Evolutionary conservation across 2,888 invertebrate genomes (phyloP).

Genomic region (Phengaris arion): DNA sequence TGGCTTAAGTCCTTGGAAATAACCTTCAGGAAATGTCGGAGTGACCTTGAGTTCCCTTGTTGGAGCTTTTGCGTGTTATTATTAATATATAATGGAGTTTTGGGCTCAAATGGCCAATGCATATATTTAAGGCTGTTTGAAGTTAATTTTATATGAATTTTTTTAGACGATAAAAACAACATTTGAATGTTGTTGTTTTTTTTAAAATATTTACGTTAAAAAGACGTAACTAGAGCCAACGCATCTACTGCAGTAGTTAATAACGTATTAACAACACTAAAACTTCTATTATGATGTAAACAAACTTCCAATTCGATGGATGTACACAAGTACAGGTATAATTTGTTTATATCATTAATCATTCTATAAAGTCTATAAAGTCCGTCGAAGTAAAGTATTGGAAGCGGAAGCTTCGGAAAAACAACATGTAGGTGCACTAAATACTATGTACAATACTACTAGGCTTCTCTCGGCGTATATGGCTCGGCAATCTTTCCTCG

Average conservation of each 20-base stretch:
- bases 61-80: constrained; percentile 4
- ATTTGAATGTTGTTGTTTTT: not conserved
- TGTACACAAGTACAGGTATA: not conserved
- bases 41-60: constrained; percentile 37
- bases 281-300: constrained; percentile 2
- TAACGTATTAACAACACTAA: not conserved
- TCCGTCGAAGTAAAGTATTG: constrained; percentile 30
- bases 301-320: not conserved
- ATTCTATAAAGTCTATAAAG: constrained; percentile 1
- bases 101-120: not conserved
- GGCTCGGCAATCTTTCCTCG: constrained; percentile 41
- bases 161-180: too few species aligned
- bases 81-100: not conserved
- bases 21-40: constrained; percentile 50
- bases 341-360: constrained; percentile 9
- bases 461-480: constrained; percentile 42
- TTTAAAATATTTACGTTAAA: not conserved
- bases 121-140: not conserved
- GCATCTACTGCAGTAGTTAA: not conserved
- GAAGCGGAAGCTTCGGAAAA: constrained; percentile 44
- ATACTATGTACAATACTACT: constrained; percentile 43
- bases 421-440: constrained; percentile 43
- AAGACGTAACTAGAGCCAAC: too few species aligned
- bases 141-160: not conserved
- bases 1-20: constrained; percentile 53